Conservation (phyloP, 2,888 invertebrate species). For the Oligia latruncula region DNA sequence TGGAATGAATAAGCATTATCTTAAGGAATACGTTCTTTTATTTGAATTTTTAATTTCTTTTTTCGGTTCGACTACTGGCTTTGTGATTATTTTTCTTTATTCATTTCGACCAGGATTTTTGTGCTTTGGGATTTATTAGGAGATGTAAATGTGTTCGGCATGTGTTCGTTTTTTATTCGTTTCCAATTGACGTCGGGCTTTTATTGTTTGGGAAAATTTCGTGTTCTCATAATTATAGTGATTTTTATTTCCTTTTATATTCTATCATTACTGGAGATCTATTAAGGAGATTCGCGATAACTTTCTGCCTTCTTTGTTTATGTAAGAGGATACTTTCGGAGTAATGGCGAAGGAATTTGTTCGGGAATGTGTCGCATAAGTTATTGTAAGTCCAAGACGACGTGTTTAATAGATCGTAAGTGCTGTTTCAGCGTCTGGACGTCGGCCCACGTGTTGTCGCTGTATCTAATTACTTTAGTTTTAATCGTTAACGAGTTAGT, state of each 20-base stretch:
- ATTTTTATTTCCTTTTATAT: slow-evolving; percentile 65
- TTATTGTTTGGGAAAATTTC: slow-evolving; percentile 73
- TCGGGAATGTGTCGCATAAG: slow-evolving; percentile 77
- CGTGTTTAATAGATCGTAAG: slow-evolving; percentile 71
- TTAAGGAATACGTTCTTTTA: slow-evolving; percentile 89
- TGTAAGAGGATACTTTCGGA: slow-evolving; percentile 74
- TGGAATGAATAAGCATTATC: slow-evolving; percentile 90
- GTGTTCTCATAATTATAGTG: slow-evolving; percentile 70
- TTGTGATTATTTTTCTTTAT: slow-evolving; percentile 81
- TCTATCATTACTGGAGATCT: slow-evolving; percentile 61
- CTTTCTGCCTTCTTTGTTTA: slow-evolving; percentile 71
- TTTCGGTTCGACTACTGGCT: slow-evolving; percentile 85
- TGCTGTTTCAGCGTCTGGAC: slow-evolving; percentile 80
- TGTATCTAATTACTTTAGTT: slow-evolving; percentile 59
- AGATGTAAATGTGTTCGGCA: slow-evolving; percentile 83
- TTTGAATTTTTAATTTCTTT: slow-evolving; percentile 89
- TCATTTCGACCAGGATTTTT: slow-evolving; percentile 79
- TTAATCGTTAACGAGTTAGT: slow-evolving; percentile 40
- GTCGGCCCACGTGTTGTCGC: slow-evolving; percentile 64
- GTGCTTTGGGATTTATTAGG: slow-evolving; percentile 84
- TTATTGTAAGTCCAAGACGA: slow-evolving; percentile 79
- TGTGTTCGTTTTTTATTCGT: slow-evolving; percentile 75
- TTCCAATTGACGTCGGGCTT: slow-evolving; percentile 72
- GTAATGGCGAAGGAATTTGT: slow-evolving; percentile 75
- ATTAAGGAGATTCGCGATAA: slow-evolving; percentile 61